Evolutionary conservation across 2,888 invertebrate genomes (phyloP).

Genomic region (Diplolepis rosae): DNA sequence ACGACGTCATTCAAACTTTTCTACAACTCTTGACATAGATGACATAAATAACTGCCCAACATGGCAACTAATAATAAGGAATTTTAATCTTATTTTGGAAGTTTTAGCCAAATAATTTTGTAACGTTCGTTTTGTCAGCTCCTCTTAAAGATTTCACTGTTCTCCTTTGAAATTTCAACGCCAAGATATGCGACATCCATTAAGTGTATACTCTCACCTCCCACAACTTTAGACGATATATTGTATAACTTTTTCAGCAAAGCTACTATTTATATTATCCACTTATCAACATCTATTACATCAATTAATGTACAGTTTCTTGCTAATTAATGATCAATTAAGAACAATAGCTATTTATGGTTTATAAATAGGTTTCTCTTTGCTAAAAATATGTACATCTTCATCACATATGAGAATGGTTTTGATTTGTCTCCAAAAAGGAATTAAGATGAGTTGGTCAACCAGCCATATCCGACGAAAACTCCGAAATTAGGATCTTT

Average conservation of each 20-base stretch:
- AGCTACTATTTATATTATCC: constrained; percentile 2
- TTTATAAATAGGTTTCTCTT: background rate
- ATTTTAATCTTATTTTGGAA: constrained; percentile 4
- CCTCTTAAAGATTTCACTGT: constrained; percentile 10
- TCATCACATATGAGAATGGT: no score
- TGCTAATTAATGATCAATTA: background rate
- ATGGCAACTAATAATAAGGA: background rate
- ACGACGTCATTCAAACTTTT: constrained; percentile 4
- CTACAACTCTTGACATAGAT: background rate
- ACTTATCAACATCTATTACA: constrained; percentile 7
- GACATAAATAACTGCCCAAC: background rate
- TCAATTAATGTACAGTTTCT: background rate
- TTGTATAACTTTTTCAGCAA: background rate
- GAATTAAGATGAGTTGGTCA: no score
- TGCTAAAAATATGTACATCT: no score
- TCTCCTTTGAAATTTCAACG: constrained; percentile 7
- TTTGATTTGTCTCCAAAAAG: no score
- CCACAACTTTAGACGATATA: background rate
- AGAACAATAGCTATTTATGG: background rate
- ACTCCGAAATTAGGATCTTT: no score
- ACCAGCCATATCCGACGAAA: no score
- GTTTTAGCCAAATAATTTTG: background rate
- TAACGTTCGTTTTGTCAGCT: background rate
- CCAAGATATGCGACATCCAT: background rate
- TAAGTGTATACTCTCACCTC: background rate